Evolutionary conservation across 2,797 vertebrate genomes (phyloP), one percentile per base, ranked within the genome.

Genomic region (Sebastes trivittatus): DNA sequence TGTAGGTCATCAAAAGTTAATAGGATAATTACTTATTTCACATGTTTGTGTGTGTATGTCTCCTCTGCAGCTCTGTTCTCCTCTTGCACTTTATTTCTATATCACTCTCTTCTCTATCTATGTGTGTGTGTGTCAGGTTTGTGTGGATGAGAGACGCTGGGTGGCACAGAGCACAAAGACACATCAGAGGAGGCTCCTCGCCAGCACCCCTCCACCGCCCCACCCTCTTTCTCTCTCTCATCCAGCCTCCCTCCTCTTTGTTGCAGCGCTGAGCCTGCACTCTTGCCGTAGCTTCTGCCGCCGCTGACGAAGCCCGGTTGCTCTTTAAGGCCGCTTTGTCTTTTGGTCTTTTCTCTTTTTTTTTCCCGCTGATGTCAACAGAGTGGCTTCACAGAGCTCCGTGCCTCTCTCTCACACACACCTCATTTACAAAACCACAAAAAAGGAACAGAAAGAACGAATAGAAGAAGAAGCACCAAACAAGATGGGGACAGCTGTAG

Each of bases 361-460:
- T 90, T 93, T 95, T 93, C 27, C 29, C 88, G 94, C 95, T 96
- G 95, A 96, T 95, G 96, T 95, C 94, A 95, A 96, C 95, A 94
- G 93, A 89, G 93, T 91, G 92, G 92, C 93, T 96, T 95, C 93
- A 95, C 88, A 96, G 88, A 91, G 91, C 75, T 86, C 78, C 76
- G 38, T 90, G 80, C 87, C 82, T 86, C 91, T 75, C 36, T 18
- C 62, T 61, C 27, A 29, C 60, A 84, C 90, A 84, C 92, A 89
- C 93, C 94, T 95, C 94, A 91, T 95, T 95, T 95, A 87, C 87
- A 90, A 94, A 96, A 94, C 92, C 95, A 87, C 93, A 93, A 94
- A 92, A 93, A 91, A 83, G 79, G 84, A 79, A 84, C 80, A 65
- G 81, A 89, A 74, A 11, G 82, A 85, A 90, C 11, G 65, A 88